Evolutionary conservation across 1,140 invertebrate species (phyloP).

Genomic region (Teleopsis dalmanni): DNA sequence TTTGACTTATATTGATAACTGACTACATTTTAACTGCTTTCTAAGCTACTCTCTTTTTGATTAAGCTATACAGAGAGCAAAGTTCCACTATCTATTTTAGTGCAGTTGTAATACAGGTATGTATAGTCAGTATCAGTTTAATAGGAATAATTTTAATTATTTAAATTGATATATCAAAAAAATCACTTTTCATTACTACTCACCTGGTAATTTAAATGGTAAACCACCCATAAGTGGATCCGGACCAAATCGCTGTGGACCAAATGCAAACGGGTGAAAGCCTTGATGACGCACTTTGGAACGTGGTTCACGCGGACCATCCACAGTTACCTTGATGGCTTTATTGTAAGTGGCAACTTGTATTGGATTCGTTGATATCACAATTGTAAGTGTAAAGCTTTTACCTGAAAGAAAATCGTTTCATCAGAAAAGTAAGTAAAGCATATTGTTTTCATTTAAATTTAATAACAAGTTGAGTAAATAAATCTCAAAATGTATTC

Average conservation of each 20-base stretch:
- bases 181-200: constrained; percentile 24
- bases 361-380: constrained; percentile 82
- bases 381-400: constrained; percentile 93
- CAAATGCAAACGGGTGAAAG: constrained; percentile 81
- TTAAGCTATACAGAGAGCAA: no score
- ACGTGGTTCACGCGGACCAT: constrained; percentile 91
- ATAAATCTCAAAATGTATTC: no score
- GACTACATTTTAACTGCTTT: no score
- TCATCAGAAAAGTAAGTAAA: background rate
- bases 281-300: constrained; percentile 84
- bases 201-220: constrained; percentile 78
- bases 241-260: constrained; percentile 67
- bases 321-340: constrained; percentile 97
- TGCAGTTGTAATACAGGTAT: no score
- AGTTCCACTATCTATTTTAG: no score
- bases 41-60: no score
- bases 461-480: background rate
- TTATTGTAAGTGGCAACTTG: constrained; percentile 90
- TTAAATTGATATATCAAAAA: background rate
- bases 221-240: constrained; percentile 69
- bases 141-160: background rate
- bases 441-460: background rate
- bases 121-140: no score
- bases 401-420: constrained; percentile 74
- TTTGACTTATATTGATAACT: no score